phyloP scores from a whole-genome alignment of 2,113 vertebrate species.

The Carassius gibelio region DNA sequence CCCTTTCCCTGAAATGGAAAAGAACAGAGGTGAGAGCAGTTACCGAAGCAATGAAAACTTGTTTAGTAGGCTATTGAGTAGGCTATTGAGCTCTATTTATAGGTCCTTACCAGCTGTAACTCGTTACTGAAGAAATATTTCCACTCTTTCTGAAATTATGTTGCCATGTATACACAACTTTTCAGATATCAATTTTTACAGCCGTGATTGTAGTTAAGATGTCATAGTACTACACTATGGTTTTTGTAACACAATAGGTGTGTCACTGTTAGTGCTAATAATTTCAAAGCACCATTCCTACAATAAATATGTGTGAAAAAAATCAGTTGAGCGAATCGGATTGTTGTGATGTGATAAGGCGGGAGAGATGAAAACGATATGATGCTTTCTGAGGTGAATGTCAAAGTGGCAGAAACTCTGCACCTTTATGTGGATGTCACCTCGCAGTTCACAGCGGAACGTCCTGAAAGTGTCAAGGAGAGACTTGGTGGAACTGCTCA shows the following conservation, averaged over 20 bases:
- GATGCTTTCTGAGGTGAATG: constrained; percentile 6
- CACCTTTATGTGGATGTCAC: constrained; percentile 60
- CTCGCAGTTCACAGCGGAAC: constrained; percentile 59
- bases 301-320: not conserved
- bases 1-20: constrained; percentile 57
- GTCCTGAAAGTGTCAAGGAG: constrained; percentile 59
- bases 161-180: constrained; percentile 19
- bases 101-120: constrained; percentile 35
- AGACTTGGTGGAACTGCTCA: constrained; percentile 59
- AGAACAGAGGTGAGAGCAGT: constrained; percentile 1
- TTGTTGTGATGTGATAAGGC: not conserved
- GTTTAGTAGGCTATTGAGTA: constrained; percentile 2
- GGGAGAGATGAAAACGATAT: not conserved
- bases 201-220: constrained; percentile 2
- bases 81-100: constrained; percentile 36
- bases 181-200: constrained; percentile 8
- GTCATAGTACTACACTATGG: constrained; percentile 15
- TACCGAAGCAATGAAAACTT: constrained; percentile 1
- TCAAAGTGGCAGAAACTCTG: not conserved
- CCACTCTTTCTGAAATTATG: constrained; percentile 10
- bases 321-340: not conserved
- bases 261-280: not conserved
- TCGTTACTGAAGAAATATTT: constrained; percentile 23
- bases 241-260: constrained; percentile 1
- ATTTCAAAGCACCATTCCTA: not conserved